phyloP scores from a whole-genome alignment of 2,113 vertebrate genomes.

The Pteruthius melanotis region DNA sequence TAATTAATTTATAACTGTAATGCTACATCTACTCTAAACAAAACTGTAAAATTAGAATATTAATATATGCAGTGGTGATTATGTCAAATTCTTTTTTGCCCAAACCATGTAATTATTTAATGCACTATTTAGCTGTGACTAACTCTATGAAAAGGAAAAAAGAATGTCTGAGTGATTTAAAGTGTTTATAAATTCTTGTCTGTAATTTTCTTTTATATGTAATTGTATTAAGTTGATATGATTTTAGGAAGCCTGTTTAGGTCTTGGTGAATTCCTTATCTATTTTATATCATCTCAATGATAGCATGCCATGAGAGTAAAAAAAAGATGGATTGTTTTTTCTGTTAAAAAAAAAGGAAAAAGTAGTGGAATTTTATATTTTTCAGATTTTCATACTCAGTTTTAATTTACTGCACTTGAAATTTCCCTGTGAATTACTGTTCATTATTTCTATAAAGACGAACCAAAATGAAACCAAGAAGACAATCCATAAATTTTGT shows the following conservation, averaged over 20 bases:
- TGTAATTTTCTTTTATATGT: not conserved
- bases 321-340: not conserved
- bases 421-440: not conserved
- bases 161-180: not conserved
- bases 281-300: not conserved
- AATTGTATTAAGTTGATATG: not conserved
- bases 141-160: not conserved
- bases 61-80: conserved; percentile 49
- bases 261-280: not conserved
- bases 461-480: not conserved
- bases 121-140: conserved; percentile 35
- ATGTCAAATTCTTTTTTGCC: conserved; percentile 28
- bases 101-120: conserved; percentile 60
- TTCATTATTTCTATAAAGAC: not conserved
- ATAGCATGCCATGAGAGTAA: not conserved
- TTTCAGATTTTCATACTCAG: not conserved
- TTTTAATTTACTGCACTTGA: not conserved
- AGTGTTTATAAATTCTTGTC: not conserved
- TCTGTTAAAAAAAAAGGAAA: not conserved
- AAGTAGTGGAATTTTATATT: not conserved
- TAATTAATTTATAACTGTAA: conserved; percentile 57
- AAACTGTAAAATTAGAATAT: conserved; percentile 53
- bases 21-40: conserved; percentile 18
- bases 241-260: not conserved
- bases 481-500: not conserved